Evolutionary conservation across 1,140 invertebrate genomes (phyloP).

Genomic region (Panagrolaimus sp.): DNA sequence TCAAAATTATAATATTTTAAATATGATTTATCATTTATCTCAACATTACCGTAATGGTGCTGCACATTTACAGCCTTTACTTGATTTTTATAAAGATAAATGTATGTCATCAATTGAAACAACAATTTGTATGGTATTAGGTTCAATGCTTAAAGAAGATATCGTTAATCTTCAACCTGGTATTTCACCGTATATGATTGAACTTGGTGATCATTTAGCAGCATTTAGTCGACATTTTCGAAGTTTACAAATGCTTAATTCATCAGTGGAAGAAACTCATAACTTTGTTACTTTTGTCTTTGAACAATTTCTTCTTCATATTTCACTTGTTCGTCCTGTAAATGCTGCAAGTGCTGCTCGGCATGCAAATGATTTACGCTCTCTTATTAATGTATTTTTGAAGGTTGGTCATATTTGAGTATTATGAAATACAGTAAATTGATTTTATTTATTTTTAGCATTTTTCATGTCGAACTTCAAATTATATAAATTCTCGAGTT

Average conservation of each 20-base stretch:
- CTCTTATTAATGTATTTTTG: conserved; percentile 34
- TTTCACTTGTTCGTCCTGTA: conserved; percentile 46
- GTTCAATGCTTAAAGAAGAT: conserved; percentile 50
- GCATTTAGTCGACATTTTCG: conserved; percentile 29
- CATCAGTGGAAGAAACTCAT: conserved; percentile 40
- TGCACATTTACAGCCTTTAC: conserved; percentile 31
- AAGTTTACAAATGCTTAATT: conserved; percentile 36
- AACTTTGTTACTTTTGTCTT: conserved; percentile 53
- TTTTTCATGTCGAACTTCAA: conserved; percentile 46
- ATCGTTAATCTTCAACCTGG: conserved; percentile 20
- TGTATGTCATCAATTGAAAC: conserved; percentile 33
- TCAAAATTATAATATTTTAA: conserved; percentile 29
- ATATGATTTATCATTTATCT: conserved; percentile 29
- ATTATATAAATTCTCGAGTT: conserved; percentile 33
- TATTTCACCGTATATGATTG: conserved; percentile 48
- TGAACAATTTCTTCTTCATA: conserved; percentile 52
- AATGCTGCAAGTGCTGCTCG: conserved; percentile 14
- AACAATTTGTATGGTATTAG: conserved; percentile 40
- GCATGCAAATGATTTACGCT: conserved; percentile 40
- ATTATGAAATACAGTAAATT: not conserved
- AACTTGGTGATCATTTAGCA: conserved; percentile 49
- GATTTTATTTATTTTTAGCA: conserved; percentile 29
- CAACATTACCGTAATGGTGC: conserved; percentile 46
- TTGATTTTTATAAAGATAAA: conserved; percentile 36
- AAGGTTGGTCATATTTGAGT: conserved; percentile 29